A percentile compares a stretch with the other conserved stretches of the same genome.
phyloP scores from a whole-genome alignment of 2,888 invertebrate genomes.

The Microplitis manilae region DNA sequence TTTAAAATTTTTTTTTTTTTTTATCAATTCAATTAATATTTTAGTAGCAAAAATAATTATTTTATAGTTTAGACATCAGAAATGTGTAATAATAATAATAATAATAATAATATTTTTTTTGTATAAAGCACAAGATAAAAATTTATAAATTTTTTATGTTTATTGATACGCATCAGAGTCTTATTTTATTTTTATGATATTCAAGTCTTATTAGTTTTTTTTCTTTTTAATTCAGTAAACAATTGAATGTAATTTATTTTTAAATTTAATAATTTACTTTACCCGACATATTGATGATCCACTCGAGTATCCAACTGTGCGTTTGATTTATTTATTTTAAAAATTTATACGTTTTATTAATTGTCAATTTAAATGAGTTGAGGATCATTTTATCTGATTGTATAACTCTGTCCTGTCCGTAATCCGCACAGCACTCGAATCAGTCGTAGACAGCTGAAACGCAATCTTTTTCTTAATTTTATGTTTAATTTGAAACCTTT shows the following conservation, averaged over 20 bases:
- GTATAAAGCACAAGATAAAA: slow-evolving; percentile 14
- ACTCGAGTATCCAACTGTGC: not conserved
- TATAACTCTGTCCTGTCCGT: not conserved
- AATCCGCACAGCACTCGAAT: slow-evolving; percentile 31
- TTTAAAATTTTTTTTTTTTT: not conserved
- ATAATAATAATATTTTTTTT: slow-evolving; percentile 15
- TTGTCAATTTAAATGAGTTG: not conserved
- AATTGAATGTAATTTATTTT: no score
- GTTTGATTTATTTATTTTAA: not conserved
- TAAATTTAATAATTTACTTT: not conserved
- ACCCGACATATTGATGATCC: not conserved
- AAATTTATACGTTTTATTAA: not conserved
- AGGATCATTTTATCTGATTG: not conserved
- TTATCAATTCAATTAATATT: not conserved
- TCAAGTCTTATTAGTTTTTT: not conserved
- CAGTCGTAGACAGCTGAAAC: slow-evolving; percentile 50
- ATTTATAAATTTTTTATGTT: slow-evolving; percentile 8
- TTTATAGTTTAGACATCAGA: not conserved
- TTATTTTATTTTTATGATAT: not conserved
- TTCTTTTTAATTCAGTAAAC: not conserved
- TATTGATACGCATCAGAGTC: not conserved
- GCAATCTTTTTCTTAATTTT: slow-evolving; percentile 40
- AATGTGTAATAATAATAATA: slow-evolving; percentile 5
- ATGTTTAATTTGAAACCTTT: not conserved
- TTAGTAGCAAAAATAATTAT: slow-evolving; percentile 2